phyloP scores from a whole-genome alignment of 2,797 vertebrate genomes.

The Sarcoramphus papa region DNA sequence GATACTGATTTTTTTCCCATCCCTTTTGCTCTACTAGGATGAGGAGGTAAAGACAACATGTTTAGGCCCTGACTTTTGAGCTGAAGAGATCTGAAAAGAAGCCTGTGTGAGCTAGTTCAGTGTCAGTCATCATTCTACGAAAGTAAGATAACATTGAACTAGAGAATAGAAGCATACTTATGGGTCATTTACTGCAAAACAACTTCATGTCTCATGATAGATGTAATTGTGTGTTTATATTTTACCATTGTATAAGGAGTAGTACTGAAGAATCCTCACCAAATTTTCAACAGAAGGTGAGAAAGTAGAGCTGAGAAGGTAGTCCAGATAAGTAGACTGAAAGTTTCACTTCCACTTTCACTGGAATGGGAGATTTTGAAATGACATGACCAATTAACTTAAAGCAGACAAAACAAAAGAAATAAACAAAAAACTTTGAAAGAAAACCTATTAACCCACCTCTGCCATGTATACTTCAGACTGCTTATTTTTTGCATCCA shows the following conservation, averaged over 20 bases:
- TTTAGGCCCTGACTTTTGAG: background rate
- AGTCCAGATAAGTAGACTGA: background rate
- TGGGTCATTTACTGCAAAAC: background rate
- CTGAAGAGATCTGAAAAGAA: background rate
- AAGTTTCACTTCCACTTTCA: background rate
- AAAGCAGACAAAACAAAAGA: background rate
- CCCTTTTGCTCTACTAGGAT: background rate
- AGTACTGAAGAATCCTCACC: background rate
- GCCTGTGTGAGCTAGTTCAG: background rate
- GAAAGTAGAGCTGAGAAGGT: background rate
- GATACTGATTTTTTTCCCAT: background rate
- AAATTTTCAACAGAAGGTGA: background rate
- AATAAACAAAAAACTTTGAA: background rate
- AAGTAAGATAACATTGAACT: background rate
- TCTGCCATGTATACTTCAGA: rapidly evolving
- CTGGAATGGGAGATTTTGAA: background rate
- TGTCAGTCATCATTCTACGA: background rate
- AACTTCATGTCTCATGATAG: background rate
- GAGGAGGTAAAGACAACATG: background rate
- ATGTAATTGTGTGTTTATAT: background rate
- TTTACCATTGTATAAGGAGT: background rate
- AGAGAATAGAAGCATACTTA: background rate
- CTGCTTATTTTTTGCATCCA: background rate
- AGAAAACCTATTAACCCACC: background rate
- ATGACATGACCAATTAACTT: background rate